Evolutionary conservation across 2,113 vertebrate species (phyloP), one percentile per base, ranked within the genome.

Genomic region (Agelaius tricolor): DNA sequence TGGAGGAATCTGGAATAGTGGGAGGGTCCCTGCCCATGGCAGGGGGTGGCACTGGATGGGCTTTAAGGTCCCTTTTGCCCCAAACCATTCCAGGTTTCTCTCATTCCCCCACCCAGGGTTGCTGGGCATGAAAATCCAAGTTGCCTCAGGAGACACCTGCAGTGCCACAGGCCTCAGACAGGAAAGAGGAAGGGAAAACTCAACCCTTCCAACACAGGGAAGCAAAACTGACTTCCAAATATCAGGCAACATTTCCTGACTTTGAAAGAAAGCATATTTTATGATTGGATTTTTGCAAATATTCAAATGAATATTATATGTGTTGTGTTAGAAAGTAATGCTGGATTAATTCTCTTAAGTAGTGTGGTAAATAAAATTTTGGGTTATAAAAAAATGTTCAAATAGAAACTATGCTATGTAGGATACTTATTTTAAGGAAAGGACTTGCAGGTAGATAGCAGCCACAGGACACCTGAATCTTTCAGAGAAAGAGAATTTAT

Each of bases 111-210:
- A 51, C 5, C 9, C 9, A 14, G 17, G 6, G 43, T 0, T 54
- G 41, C 51, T 35, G 51, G 23, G 26, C 33, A 23, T 0, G 9
- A 82, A 24, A 4, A 18, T 43, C 15, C 35, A 44, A 39, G 15
- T 1, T 55, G 39, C 13, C 23, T 3, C 58, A 37, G 37, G 37
- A 37, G 37, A 30, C 3, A 2, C 1, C 0, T 4, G 17, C 5
- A 1, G 8, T 9, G 39, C 12, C 30, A 58, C 3, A 4, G 46
- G 2, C 1, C 0, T 18, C 28, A 4, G 3, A 35, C 4, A 35
- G 26, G 15, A 58, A 59, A 43, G 26, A 12, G 11, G 12, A 15
- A 72, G 1, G 14, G 47, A 59, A 90, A 62, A 90, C 1, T 1
- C 35, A 72, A 63, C 8, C 7, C 24, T 68, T 49, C 46, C 1